These are phyloP conservation scores for Schrankia costaestrigalis DNA, from an alignment of 2,888 invertebrate genomes.

Conservation along the genomic window DNA sequence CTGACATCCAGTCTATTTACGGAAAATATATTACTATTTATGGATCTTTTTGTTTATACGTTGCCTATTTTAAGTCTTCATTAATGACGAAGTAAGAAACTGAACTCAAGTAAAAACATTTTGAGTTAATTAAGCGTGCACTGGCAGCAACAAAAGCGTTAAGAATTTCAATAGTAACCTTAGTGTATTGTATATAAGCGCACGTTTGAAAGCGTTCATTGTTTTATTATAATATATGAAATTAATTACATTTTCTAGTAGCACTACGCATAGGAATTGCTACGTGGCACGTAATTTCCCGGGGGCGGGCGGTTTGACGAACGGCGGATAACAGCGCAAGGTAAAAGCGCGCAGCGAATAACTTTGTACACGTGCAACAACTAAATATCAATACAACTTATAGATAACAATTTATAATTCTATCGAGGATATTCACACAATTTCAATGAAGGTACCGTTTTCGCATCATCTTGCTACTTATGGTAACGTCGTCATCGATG, in stretches of 20 bases:
- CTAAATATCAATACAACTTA: conserved; percentile 13
- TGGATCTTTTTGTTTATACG: no score
- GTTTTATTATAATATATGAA: conserved; percentile 45
- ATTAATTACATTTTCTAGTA: conserved; percentile 62
- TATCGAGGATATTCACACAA: conserved; percentile 14
- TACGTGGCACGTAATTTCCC: conserved; percentile 65
- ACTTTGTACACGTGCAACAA: conserved; percentile 5
- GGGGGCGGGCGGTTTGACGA: conserved; percentile 53
- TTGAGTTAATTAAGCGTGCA: conserved; percentile 13
- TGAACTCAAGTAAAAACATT: no score
- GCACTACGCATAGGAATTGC: conserved; percentile 42
- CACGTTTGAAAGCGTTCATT: conserved; percentile 38
- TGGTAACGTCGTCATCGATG: conserved; percentile 27
- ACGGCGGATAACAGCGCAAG: conserved; percentile 29
- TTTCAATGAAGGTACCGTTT: conserved; percentile 12
- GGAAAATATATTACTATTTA: conserved; percentile 1
- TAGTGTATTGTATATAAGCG: conserved; percentile 10
- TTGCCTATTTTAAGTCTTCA: no score
- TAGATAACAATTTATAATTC: conserved; percentile 8
- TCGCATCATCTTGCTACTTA: conserved; percentile 26
- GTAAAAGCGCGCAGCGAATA: conserved; percentile 29
- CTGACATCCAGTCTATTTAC: conserved; percentile 9
- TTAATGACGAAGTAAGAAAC: no score
- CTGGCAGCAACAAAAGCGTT: conserved; percentile 7
- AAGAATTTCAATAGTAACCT: conserved; percentile 8